These are phyloP conservation scores for Drosophila kurseongensis DNA, from an alignment of 1,140 invertebrate species.

Conservation along the genomic window DNA sequence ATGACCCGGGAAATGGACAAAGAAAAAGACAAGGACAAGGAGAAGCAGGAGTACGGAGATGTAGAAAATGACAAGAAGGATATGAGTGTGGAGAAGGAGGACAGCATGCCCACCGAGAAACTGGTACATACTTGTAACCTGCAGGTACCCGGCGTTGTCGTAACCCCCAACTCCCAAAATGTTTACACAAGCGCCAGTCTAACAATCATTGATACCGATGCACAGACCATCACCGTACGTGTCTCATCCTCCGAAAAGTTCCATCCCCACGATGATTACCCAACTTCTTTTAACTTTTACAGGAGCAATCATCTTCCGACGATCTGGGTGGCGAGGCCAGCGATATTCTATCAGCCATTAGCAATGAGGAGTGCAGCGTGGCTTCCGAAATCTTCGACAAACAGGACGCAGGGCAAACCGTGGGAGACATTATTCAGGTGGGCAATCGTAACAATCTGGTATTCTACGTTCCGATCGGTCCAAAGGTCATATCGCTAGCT, in stretches of 20 bases:
- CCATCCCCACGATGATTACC: neutral
- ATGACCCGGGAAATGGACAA: slow-evolving; percentile 75
- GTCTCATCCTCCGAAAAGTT: slow-evolving; percentile 19
- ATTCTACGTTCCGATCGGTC: too few relatives aligned
- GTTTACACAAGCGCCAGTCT: slow-evolving; percentile 84
- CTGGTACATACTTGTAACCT: slow-evolving; percentile 76
- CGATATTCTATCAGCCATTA: slow-evolving; percentile 88
- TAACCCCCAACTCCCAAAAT: slow-evolving; percentile 76
- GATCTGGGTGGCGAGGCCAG: slow-evolving; percentile 74
- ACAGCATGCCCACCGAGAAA: slow-evolving; percentile 48
- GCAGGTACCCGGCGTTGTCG: slow-evolving; percentile 80
- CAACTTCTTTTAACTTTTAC: neutral
- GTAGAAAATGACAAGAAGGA: slow-evolving; percentile 1
- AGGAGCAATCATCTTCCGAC: slow-evolving; percentile 81
- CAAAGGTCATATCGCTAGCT: too few relatives aligned
- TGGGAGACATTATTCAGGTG: slow-evolving; percentile 83
- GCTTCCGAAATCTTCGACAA: slow-evolving; percentile 88
- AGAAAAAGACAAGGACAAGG: slow-evolving; percentile 46
- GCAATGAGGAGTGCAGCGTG: slow-evolving; percentile 89
- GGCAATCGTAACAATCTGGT: neutral
- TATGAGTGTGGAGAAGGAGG: slow-evolving; percentile 41
- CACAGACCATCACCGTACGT: slow-evolving; percentile 75
- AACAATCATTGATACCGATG: slow-evolving; percentile 88
- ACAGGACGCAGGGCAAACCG: slow-evolving; percentile 49
- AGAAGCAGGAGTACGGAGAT: slow-evolving; percentile 12